Conservation (phyloP, 2,888 invertebrate genomes). For the Xestoiulus laeticollis region DNA sequence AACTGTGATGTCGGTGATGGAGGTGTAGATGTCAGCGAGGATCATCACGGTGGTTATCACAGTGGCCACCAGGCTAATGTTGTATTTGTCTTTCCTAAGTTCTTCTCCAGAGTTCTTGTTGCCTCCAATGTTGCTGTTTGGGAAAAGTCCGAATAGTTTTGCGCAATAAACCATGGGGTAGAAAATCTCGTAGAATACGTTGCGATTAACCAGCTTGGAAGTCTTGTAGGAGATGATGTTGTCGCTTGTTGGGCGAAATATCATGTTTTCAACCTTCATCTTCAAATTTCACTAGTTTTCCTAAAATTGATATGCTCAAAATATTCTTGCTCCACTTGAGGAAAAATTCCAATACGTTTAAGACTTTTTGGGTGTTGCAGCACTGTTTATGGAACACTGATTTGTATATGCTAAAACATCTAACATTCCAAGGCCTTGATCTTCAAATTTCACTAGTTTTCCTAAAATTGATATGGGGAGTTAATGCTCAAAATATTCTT, state of each 20-base stretch:
- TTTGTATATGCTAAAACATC: not conserved
- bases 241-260: not conserved
- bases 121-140: constrained; percentile 25
- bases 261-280: not conserved
- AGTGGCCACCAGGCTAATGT: not conserved
- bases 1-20: not conserved
- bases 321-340: not conserved
- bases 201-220: not conserved
- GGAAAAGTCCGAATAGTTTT: constrained; percentile 28
- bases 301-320: not conserved
- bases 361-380: not conserved
- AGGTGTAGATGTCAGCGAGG: constrained; percentile 38
- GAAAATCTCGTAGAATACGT: constrained; percentile 6
- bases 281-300: not conserved
- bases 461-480: not conserved
- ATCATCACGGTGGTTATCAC: constrained; percentile 16
- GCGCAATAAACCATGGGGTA: constrained; percentile 15
- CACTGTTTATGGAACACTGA: too few relatives aligned
- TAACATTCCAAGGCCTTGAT: not conserved
- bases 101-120: not conserved
- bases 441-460: not conserved
- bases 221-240: constrained; percentile 23
- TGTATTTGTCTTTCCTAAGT: not conserved
- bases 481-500: not conserved
- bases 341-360: not conserved